Percentiles rank a stretch among this genome's conserved stretches.
Conservation (phyloP, 2,797 vertebrate species). For the Ara ararauna region DNA sequence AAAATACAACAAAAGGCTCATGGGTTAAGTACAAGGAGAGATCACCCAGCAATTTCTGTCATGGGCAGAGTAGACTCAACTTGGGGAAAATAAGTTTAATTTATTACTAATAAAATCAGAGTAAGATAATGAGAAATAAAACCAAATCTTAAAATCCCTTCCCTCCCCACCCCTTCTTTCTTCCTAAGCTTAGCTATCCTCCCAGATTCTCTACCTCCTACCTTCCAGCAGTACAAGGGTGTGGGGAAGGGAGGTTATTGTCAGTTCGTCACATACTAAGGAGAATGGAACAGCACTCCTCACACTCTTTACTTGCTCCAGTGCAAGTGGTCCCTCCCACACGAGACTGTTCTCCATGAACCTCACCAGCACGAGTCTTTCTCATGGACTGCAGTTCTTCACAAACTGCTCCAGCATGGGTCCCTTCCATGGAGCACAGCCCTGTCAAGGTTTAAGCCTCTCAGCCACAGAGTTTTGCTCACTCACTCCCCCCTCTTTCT, state of each 20-base stretch:
- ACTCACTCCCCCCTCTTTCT: no score
- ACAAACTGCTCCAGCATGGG: neutral
- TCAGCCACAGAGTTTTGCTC: no score
- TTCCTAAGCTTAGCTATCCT: neutral
- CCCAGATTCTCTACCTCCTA: neutral
- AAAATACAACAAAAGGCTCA: neutral
- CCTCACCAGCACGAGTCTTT: neutral
- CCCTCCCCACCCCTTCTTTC: accelerated
- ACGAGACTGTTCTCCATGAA: neutral
- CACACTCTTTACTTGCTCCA: neutral
- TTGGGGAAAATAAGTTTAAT: neutral
- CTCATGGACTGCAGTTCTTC: neutral
- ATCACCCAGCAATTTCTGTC: neutral
- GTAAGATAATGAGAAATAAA: neutral
- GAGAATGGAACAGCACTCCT: neutral
- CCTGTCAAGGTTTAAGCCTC: no score
- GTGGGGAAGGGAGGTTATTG: neutral
- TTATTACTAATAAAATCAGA: neutral
- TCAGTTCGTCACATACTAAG: neutral
- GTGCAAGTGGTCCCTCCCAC: neutral
- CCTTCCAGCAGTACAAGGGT: no score
- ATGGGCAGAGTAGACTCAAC: neutral
- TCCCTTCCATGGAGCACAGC: neutral
- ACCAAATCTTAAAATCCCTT: neutral
- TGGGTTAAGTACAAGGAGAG: neutral